Evolutionary conservation across 2,113 vertebrate genomes (phyloP).

Genomic region (Heterochromis multidens): DNA sequence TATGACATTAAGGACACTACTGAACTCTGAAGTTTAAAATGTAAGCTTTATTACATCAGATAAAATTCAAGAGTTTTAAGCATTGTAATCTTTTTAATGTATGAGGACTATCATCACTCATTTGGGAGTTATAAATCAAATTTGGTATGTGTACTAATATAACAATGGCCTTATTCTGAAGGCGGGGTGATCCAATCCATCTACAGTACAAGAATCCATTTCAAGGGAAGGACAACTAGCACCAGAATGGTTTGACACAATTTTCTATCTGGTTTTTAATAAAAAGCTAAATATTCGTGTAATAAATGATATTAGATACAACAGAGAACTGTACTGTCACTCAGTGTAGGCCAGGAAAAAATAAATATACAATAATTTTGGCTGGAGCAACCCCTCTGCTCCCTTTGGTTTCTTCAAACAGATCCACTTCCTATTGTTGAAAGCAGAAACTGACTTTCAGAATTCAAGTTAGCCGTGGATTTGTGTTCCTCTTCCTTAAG

Average conservation of each 20-base stretch:
- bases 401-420: conserved; percentile 21
- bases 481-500: conserved; percentile 24
- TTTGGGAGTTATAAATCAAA: not conserved
- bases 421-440: conserved; percentile 29
- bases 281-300: not conserved
- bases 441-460: conserved; percentile 4
- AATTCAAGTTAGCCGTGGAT: not conserved
- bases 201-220: not conserved
- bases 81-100: not conserved
- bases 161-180: not conserved
- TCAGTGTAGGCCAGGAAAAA: not conserved
- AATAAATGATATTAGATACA: not conserved
- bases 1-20: not conserved
- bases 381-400: not conserved
- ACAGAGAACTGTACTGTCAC: not conserved
- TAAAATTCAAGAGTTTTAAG: too few relatives aligned
- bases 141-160: not conserved
- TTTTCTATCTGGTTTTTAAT: not conserved
- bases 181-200: not conserved
- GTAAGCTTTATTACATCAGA: not conserved
- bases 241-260: not conserved
- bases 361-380: not conserved
- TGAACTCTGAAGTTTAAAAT: not conserved
- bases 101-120: not conserved
- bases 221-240: not conserved